Conservation (phyloP, 92 coral and sea anemone genomes). For the Palythoa grandis region DNA sequence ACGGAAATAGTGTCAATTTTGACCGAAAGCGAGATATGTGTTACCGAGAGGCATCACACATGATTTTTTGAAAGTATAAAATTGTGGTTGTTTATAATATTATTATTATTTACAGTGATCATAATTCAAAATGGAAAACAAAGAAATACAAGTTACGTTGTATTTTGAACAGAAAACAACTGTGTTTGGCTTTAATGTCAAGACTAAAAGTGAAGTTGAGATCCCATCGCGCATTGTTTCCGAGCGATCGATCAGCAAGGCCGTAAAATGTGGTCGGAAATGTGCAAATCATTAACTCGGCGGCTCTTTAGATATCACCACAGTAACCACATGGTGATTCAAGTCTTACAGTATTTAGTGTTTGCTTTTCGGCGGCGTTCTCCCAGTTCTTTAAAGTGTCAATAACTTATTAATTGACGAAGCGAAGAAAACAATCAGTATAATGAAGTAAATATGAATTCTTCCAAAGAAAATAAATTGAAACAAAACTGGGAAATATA, state of each 20-base stretch:
- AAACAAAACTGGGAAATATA: background rate
- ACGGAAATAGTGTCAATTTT: background rate
- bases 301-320: background rate
- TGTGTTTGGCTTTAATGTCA: too few species aligned
- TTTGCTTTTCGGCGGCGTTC: background rate
- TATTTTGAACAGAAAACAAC: background rate
- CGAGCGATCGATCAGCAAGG: background rate
- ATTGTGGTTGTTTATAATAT: too few species aligned
- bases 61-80: too few species aligned
- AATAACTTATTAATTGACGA: background rate
- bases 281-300: background rate
- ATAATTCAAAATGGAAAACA: too few species aligned
- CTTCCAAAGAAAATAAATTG: background rate
- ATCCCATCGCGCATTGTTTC: background rate
- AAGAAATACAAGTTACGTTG: background rate
- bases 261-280: background rate
- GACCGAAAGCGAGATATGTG: too few species aligned
- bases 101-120: too few species aligned
- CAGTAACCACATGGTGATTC: background rate
- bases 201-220: background rate
- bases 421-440: slow-evolving; percentile 4
- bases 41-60: too few species aligned
- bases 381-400: background rate
- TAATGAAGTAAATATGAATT: background rate
- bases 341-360: too few species aligned